phyloP scores from a whole-genome alignment of 2,113 vertebrate genomes.

The Hippocampus mohnikei region DNA sequence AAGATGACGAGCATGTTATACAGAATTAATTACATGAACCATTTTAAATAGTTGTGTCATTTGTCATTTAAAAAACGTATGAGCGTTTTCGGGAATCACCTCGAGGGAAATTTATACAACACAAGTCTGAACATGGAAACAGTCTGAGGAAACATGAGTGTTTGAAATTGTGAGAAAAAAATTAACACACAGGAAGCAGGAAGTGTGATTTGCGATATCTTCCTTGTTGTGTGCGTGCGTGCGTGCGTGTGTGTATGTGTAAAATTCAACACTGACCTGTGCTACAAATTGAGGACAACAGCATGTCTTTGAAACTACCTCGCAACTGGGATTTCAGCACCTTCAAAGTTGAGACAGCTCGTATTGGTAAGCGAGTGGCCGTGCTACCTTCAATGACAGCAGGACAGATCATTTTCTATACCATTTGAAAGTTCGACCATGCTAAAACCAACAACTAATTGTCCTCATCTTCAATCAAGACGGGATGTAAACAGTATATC shows the following conservation, averaged over 20 bases:
- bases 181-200: slow-evolving; percentile 71
- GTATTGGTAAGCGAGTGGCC: slow-evolving; percentile 77
- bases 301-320: slow-evolving; percentile 92
- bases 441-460: not conserved
- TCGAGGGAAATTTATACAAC: not conserved
- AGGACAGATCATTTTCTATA: slow-evolving; percentile 4
- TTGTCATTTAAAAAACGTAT: slow-evolving; percentile 26
- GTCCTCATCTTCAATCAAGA: not conserved
- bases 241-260: slow-evolving; percentile 27
- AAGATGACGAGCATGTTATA: not conserved
- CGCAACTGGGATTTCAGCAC: slow-evolving; percentile 91
- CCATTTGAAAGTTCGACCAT: not conserved
- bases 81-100: slow-evolving; percentile 1
- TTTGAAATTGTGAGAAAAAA: slow-evolving; percentile 25
- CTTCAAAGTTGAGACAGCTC: slow-evolving; percentile 80
- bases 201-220: slow-evolving; percentile 64
- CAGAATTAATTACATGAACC: not conserved
- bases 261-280: slow-evolving; percentile 46
- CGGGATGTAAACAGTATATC: not conserved
- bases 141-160: slow-evolving; percentile 41
- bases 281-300: slow-evolving; percentile 41
- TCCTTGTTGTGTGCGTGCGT: slow-evolving; percentile 15
- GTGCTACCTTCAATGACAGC: slow-evolving; percentile 26
- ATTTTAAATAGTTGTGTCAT: not conserved
- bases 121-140: slow-evolving; percentile 48